These are phyloP conservation scores for Thalassophryne amazonica DNA, from an alignment of 2,797 vertebrate genomes.

Conservation along the genomic window DNA sequence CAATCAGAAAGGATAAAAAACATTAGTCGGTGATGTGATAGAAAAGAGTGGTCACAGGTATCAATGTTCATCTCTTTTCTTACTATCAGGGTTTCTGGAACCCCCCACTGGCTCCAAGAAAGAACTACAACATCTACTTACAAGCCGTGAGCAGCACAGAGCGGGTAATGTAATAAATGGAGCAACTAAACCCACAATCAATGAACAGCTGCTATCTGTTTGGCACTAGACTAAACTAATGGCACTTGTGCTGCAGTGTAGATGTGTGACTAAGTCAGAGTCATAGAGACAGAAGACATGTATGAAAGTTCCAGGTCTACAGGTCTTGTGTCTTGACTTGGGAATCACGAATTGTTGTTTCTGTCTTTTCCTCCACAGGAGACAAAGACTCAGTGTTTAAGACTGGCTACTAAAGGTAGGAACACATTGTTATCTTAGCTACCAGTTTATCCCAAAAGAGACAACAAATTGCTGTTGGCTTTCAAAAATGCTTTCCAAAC, in stretches of 20 bases:
- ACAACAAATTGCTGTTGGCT: not conserved
- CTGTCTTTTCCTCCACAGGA: constrained; percentile 89
- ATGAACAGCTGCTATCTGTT: not conserved
- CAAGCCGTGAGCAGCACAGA: constrained; percentile 99
- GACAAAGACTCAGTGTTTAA: constrained; percentile 97
- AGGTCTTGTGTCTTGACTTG: not conserved
- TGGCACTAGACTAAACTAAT: too few species aligned
- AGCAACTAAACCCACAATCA: constrained; percentile 1
- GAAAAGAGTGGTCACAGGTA: too few species aligned
- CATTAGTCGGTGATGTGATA: too few species aligned
- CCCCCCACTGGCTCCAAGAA: constrained; percentile 91
- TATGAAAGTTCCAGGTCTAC: too few species aligned
- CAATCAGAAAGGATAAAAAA: not conserved
- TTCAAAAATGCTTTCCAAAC: too few species aligned
- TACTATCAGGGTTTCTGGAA: constrained; percentile 89
- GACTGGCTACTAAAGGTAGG: constrained; percentile 99
- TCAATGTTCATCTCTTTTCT: too few species aligned
- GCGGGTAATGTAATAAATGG: constrained; percentile 78
- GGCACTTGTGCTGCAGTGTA: too few species aligned
- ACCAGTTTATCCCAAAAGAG: not conserved
- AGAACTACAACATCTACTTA: constrained; percentile 99
- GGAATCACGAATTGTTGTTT: not conserved
- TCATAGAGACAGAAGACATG: too few species aligned
- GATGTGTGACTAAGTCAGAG: too few species aligned
- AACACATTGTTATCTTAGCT: constrained; percentile 1